These are phyloP conservation scores for Psophia crepitans DNA, from an alignment of 2,113 vertebrate species.

Conservation along the genomic window DNA sequence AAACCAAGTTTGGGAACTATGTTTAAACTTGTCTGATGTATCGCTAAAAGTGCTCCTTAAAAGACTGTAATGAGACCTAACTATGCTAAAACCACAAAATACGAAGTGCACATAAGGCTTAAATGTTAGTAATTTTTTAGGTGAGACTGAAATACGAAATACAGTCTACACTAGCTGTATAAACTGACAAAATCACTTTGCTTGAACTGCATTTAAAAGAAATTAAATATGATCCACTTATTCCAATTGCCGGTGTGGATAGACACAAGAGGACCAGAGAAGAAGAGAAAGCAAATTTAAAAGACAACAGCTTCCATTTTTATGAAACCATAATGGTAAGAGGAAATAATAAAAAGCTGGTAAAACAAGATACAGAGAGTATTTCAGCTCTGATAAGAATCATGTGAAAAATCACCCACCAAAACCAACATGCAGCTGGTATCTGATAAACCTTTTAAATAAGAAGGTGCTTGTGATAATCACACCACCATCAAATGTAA, in stretches of 20 bases:
- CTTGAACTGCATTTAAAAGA: not conserved
- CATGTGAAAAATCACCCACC: not conserved
- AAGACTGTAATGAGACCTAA: constrained; percentile 23
- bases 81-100: not conserved
- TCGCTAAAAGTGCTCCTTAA: constrained; percentile 7
- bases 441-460: not conserved
- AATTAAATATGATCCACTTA: not conserved
- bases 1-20: constrained; percentile 7
- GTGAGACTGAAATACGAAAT: not conserved
- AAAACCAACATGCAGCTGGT: not conserved
- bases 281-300: not conserved
- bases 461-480: not conserved
- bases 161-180: not conserved
- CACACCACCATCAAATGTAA: not conserved
- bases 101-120: not conserved
- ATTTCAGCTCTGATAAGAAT: not conserved
- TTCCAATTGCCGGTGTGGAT: not conserved
- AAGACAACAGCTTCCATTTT: not conserved
- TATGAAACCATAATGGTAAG: not conserved
- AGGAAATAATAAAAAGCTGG: not conserved
- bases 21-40: constrained; percentile 49
- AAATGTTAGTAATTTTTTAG: not conserved
- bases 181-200: not conserved
- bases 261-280: not conserved
- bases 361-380: not conserved